A percentile compares a stretch with the other conserved stretches of the same genome.
Conservation (phyloP, 2,797 vertebrate genomes). For the Calcarius lapponicus region DNA sequence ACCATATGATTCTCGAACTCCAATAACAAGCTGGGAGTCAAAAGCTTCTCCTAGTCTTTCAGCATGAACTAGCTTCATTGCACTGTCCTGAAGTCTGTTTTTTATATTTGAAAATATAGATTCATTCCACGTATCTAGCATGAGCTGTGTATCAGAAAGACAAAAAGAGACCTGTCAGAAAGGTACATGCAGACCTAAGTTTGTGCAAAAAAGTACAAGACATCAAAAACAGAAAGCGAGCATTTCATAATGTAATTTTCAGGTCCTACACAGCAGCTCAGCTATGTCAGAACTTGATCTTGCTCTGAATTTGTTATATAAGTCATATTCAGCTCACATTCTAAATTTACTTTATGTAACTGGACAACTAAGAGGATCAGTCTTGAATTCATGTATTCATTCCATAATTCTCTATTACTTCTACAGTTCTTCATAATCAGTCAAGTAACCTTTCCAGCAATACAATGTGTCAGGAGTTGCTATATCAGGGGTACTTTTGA, state of each 20-base stretch:
- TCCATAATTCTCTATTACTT: not conserved
- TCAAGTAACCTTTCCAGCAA: not conserved
- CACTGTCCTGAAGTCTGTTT: conserved; percentile 94
- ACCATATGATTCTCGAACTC: conserved; percentile 96
- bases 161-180: not conserved
- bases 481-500: not conserved
- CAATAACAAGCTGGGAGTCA: conserved; percentile 95
- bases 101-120: conserved; percentile 99
- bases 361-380: not conserved
- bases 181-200: not conserved
- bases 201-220: not conserved
- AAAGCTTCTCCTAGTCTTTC: conserved; percentile 95
- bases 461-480: not conserved
- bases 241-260: not conserved
- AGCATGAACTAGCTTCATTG: conserved; percentile 96
- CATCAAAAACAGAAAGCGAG: not conserved
- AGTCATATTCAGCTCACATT: not conserved
- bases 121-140: conserved; percentile 98
- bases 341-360: not conserved
- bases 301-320: not conserved
- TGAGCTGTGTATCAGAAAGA: conserved; percentile 79
- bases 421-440: not conserved
- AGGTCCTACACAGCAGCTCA: not conserved
- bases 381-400: not conserved
- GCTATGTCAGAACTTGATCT: not conserved